Conservation (phyloP, 2,888 invertebrate species). For the Plemyria rubiginata region DNA sequence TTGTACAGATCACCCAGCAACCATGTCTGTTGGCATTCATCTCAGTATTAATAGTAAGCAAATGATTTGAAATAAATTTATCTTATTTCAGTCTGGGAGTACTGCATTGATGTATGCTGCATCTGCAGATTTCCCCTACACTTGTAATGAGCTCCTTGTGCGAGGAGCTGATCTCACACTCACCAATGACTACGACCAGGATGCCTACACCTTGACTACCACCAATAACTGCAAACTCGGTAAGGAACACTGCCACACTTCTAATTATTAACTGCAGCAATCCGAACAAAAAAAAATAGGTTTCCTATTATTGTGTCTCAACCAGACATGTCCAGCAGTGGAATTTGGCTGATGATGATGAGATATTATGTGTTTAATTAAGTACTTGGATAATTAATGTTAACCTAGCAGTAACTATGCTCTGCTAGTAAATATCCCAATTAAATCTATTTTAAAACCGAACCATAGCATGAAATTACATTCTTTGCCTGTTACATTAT, state of each 20-base stretch:
- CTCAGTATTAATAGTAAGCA: background rate
- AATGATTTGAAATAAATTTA: background rate
- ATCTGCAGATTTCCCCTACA: slow-evolving; percentile 94
- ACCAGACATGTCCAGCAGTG: too few relatives aligned
- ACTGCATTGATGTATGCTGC: slow-evolving; percentile 97
- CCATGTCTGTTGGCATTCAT: too few relatives aligned
- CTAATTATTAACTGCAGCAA: background rate
- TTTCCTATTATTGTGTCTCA: too few relatives aligned
- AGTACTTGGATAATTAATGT: too few relatives aligned
- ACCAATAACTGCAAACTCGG: slow-evolving; percentile 83
- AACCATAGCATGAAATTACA: background rate
- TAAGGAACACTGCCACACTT: slow-evolving; percentile 45
- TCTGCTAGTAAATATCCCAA: too few relatives aligned
- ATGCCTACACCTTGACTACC: slow-evolving; percentile 93
- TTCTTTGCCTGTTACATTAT: too few relatives aligned
- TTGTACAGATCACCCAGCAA: too few relatives aligned
- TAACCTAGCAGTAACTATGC: too few relatives aligned
- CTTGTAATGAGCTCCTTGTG: slow-evolving; percentile 92
- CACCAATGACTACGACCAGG: slow-evolving; percentile 92
- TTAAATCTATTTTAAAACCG: too few relatives aligned
- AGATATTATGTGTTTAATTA: too few relatives aligned
- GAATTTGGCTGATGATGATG: too few relatives aligned
- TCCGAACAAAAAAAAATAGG: too few relatives aligned
- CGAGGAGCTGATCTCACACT: slow-evolving; percentile 92
- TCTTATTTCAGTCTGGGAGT: slow-evolving; percentile 88